These are phyloP conservation scores for Nibea albiflora DNA, from an alignment of 2,113 vertebrate species.

Conservation along the genomic window DNA sequence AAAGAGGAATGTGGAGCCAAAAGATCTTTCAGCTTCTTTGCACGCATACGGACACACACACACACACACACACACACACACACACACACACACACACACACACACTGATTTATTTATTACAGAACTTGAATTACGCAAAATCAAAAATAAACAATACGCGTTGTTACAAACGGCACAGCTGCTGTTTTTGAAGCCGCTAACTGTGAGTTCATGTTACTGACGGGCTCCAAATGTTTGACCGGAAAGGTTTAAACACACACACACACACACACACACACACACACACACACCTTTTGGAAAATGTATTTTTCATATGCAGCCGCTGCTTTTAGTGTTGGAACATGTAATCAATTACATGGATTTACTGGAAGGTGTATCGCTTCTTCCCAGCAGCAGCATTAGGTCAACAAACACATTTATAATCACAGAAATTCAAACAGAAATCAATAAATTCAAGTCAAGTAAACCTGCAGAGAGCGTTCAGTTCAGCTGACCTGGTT, in stretches of 20 bases:
- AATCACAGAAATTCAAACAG: background rate
- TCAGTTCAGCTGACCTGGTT: no score
- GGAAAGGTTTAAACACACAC: background rate
- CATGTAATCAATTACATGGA: background rate
- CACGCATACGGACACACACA: constrained; percentile 45
- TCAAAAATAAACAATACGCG: background rate
- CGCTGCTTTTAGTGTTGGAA: no score
- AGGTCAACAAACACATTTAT: no score
- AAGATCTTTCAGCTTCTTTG: constrained; percentile 52
- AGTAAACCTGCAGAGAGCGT: background rate
- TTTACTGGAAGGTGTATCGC: background rate
- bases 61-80: constrained; percentile 10
- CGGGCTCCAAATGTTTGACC: background rate
- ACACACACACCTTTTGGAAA: no score
- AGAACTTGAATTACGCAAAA: background rate
- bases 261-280: no score
- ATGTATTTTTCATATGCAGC: no score
- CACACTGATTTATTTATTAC: background rate
- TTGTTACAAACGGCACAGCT: constrained; percentile 2
- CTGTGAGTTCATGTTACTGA: no score
- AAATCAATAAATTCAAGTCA: background rate
- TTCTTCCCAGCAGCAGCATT: no score
- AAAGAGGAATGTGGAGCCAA: constrained; percentile 72
- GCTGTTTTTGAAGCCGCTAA: background rate
- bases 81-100: constrained; percentile 12